Evolutionary conservation across 2,888 invertebrate species (phyloP), one percentile per base, ranked within the genome.

Genomic region (Agrochola lota): DNA sequence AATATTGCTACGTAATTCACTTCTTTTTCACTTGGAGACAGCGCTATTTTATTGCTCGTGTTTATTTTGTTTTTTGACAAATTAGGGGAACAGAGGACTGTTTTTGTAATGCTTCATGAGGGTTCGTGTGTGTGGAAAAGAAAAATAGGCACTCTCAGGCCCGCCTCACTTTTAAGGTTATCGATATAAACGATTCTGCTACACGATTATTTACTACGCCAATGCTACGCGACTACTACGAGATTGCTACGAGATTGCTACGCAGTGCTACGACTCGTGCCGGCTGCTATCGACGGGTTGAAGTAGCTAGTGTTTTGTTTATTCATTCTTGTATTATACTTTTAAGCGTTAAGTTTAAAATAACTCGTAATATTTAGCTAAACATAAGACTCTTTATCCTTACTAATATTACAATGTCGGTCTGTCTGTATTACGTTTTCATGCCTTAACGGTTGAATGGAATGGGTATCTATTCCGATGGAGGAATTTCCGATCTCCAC

Each of bases 1-100:
- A 84, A 84, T 84, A 78, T 73, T 49, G 63, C 49, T 72, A 46
- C 43, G n/a, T 70, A 71, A 71, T 71, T 80, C 68, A 80, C 40
- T 80, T 64, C 59, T 67, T 52, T 40, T 60, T 74, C 68, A 62
- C 35, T 68, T 35, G 57, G 62, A 20, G 57, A 71, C 69, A 66
- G 62, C 52, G 20, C 7, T 23, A 15, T 59, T 74, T 71, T 66
- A 74, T 69, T 26, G 12, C 1, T 15, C 17, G 35, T 43, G 63
- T 66, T 20, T 59, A 20, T 74, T 69, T 79, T 63, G 40, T 17
- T 49, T 35, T 23, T 60, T 71, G 46, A 43, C 74, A 52, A 26
- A 49, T 43, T 20, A 40, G 5, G 12, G 12, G 1, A 49, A n/a
- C 4, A 30, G 2, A 20, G 15, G 0, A 5, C 20, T 23, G 20